Base-by-base conservation (phyloP, 2,888 invertebrate species). In the Linnaemya vulpina region DNA sequence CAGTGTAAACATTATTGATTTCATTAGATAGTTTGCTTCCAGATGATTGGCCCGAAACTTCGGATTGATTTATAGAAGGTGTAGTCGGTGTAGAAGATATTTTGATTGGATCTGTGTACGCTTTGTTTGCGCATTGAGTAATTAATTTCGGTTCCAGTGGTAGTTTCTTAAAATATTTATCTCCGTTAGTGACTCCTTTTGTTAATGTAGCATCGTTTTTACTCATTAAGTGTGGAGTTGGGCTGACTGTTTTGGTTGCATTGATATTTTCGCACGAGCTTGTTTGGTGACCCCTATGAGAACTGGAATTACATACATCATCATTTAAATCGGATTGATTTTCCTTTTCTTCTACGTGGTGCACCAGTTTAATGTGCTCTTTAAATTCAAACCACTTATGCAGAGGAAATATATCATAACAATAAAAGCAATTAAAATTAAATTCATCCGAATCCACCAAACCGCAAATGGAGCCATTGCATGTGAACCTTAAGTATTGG, bases 391-490 rank as follows among this genome's bases (percentile, higher is more conserved):
- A 17, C 82, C 82, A 85, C 9, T 79, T 79, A 17, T 70, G 78
- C 10, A 85, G 25, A 9, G 85, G 73, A 46, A 85, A 85, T 17
- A 79, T 78, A 17, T 82, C 65, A 46, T 82, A 85, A n/a, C 85
- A 85, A 62, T 85, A 82, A 60, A 82, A 85, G 62, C 85, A 85
- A 79, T 82, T 82, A 38, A 85, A 75, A 43, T 75, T 82, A 46
- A 85, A 85, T 17, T 51, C 74, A 46, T 74, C 65, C 0, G 85
- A 65, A 38, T 82, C 85, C 10, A 85, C 53, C 9, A 85, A 53
- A 22, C 82, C 85, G 11, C 85, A 85, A 55, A 85, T 85, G 11
- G 63, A 75, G 15, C 78, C 55, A 10, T 75, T 75, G 17, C 82
- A 85, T 40, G 85, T 85, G 20, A 85, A 85, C 30, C 85, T 85